These are phyloP conservation scores for Anadara kagoshimensis DNA, from an alignment of 1,140 invertebrate genomes.

Conservation along the genomic window DNA sequence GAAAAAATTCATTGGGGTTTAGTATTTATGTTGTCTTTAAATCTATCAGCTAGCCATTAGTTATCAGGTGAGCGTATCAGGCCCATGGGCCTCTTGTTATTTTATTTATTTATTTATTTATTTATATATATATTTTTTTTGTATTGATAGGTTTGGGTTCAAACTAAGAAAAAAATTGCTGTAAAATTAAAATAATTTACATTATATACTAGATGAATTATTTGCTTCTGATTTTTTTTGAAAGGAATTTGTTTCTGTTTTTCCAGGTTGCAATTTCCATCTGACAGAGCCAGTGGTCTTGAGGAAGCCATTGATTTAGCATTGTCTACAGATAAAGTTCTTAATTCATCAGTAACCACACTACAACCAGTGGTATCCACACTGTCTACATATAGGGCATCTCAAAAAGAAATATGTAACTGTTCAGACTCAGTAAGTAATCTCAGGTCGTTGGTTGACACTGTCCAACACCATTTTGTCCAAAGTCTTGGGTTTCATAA, in stretches of 20 bases:
- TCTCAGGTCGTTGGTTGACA: background rate
- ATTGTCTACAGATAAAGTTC: constrained; percentile 28
- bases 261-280: constrained; percentile 50
- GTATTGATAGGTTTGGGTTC: constrained; percentile 6
- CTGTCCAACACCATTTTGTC: background rate
- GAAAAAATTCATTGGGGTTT: too few species aligned
- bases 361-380: constrained; percentile 40
- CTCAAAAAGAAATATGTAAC: constrained; percentile 47
- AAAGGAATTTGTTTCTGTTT: background rate
- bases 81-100: too few species aligned
- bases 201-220: background rate
- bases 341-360: constrained; percentile 28
- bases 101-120: constrained; percentile 30
- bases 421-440: constrained; percentile 36
- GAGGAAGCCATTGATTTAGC: constrained; percentile 42
- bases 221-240: too few species aligned
- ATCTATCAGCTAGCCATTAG: too few species aligned
- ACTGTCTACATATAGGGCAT: constrained; percentile 32
- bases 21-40: too few species aligned
- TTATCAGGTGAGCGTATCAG: too few species aligned
- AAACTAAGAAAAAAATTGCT: background rate
- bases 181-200: constrained; percentile 11
- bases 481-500: constrained; percentile 37
- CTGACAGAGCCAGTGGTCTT: constrained; percentile 31
- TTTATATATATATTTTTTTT: constrained; percentile 19